These are phyloP conservation scores for Thumatha senex DNA, from an alignment of 2,888 invertebrate species.

Conservation along the genomic window DNA sequence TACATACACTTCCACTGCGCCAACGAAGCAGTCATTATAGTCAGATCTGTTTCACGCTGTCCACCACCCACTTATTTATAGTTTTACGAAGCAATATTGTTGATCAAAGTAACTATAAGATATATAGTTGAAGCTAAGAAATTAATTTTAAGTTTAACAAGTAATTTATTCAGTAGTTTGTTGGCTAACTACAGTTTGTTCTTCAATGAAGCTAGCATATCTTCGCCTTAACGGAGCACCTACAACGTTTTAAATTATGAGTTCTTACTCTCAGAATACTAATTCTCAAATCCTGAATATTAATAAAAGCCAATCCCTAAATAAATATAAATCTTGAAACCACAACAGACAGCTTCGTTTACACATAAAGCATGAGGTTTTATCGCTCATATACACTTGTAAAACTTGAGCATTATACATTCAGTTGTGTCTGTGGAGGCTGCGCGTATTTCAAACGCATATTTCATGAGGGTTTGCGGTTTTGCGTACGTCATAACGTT, in stretches of 20 bases:
- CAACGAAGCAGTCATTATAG: no score
- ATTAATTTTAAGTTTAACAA: no score
- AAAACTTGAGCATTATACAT: conserved; percentile 52
- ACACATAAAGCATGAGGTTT: conserved; percentile 24
- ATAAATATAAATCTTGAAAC: conserved; percentile 17
- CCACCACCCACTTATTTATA: no score
- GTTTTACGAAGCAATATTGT: no score
- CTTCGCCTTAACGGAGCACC: not conserved
- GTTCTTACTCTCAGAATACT: conserved; percentile 2
- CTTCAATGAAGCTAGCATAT: not conserved
- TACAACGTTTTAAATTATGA: not conserved
- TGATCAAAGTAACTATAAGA: no score
- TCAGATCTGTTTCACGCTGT: no score
- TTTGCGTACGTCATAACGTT: conserved; percentile 56
- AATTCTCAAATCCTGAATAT: conserved; percentile 10
- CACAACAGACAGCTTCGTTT: conserved; percentile 12
- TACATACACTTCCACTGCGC: no score
- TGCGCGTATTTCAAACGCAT: conserved; percentile 66
- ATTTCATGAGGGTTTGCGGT: conserved; percentile 68
- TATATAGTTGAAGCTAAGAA: no score
- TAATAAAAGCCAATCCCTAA: conserved; percentile 13
- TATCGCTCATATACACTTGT: conserved; percentile 42
- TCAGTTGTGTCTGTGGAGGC: conserved; percentile 54
- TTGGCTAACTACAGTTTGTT: no score
- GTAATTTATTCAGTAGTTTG: no score